Percentiles rank a stretch among this genome's conserved stretches.
phyloP scores from a whole-genome alignment of 1,140 invertebrate species.

The Rhyzopertha dominica region DNA sequence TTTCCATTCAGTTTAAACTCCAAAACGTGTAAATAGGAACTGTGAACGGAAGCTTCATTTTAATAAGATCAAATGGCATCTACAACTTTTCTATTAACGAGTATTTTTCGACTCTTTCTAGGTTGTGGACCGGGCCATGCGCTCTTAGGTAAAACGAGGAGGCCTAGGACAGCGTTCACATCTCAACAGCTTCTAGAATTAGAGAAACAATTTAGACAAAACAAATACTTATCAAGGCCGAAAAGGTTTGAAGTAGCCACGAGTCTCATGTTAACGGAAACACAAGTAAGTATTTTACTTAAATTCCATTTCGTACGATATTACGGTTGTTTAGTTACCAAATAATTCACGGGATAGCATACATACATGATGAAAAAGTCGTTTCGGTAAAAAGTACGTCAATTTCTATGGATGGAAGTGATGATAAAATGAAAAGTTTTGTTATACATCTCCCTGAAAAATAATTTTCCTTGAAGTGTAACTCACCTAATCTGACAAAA shows the following conservation, averaged over 20 bases:
- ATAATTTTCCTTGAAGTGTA: too few relatives aligned
- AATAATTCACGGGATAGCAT: too few relatives aligned
- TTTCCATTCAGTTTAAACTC: too few relatives aligned
- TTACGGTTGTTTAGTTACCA: slow-evolving; percentile 1
- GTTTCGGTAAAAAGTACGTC: too few relatives aligned
- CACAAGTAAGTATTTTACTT: slow-evolving; percentile 83
- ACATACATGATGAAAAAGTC: too few relatives aligned
- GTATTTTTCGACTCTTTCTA: slow-evolving; percentile 24
- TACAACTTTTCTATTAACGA: neutral
- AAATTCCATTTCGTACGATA: neutral
- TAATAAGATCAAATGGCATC: too few relatives aligned
- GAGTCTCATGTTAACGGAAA: slow-evolving; percentile 95
- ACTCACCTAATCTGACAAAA: too few relatives aligned
- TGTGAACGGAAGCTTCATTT: too few relatives aligned
- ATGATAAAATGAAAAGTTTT: too few relatives aligned
- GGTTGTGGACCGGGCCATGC: slow-evolving; percentile 55
- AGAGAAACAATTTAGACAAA: slow-evolving; percentile 97
- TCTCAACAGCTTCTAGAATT: slow-evolving; percentile 96
- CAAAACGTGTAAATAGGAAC: too few relatives aligned
- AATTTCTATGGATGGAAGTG: too few relatives aligned
- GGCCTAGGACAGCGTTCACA: slow-evolving; percentile 96
- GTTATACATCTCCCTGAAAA: too few relatives aligned
- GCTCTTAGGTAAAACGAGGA: slow-evolving; percentile 87
- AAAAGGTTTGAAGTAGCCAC: slow-evolving; percentile 99
- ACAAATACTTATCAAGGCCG: slow-evolving; percentile 97